phyloP scores from a whole-genome alignment of 23 tunicate species.

The Styela clava region DNA sequence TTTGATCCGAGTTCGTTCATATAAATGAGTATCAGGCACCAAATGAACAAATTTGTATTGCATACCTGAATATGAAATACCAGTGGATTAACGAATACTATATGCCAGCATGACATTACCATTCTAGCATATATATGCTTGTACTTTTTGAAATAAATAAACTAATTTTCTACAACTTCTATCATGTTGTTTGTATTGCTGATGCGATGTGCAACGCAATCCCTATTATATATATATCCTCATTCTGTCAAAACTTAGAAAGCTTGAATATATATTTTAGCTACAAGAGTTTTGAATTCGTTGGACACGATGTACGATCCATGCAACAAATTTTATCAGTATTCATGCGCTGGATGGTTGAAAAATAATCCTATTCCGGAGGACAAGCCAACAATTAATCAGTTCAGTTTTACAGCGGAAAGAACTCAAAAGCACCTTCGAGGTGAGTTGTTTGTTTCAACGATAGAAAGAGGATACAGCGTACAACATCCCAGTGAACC shows the following conservation, averaged over 20 bases:
- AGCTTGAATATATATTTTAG: not conserved
- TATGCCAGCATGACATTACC: not conserved
- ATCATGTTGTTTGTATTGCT: not conserved
- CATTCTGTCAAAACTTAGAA: not conserved
- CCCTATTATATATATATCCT: too few relatives aligned
- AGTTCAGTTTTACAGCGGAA: not conserved
- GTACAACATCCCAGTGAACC: too few relatives aligned
- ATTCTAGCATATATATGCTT: too few relatives aligned
- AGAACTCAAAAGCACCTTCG: not conserved
- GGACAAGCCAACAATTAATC: not conserved
- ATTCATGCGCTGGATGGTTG: not conserved
- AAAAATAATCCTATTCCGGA: not conserved
- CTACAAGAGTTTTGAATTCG: not conserved
- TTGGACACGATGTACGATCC: not conserved
- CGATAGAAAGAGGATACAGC: not conserved
- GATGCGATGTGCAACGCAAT: not conserved
- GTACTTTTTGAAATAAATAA: too few relatives aligned
- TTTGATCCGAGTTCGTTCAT: too few relatives aligned
- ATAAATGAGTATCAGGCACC: not conserved
- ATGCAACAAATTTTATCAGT: conserved; percentile 9
- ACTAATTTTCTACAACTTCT: not conserved
- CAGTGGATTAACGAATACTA: too few relatives aligned
- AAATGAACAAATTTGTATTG: not conserved
- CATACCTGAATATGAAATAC: too few relatives aligned
- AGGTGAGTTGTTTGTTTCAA: not conserved